Conservation (phyloP, 2,888 invertebrate genomes). For the Drosophila mimetica region DNA sequence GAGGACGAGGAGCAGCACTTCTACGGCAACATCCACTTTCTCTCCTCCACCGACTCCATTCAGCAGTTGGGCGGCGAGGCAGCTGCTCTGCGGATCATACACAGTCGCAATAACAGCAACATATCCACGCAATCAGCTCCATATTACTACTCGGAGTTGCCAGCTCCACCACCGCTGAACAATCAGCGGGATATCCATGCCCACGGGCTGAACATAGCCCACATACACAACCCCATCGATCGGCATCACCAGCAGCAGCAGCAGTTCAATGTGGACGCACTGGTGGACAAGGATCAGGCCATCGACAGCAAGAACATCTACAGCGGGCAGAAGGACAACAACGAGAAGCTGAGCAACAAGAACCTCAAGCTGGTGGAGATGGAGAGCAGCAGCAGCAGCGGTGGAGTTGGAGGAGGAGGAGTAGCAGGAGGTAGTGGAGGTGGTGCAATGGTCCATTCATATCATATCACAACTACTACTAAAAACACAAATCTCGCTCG, state of each 20-base stretch:
- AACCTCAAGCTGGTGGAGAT: conserved; percentile 56
- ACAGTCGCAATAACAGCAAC: conserved; percentile 87
- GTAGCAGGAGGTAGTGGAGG: not conserved
- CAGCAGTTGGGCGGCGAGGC: conserved; percentile 76
- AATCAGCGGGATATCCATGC: conserved; percentile 89
- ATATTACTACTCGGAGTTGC: conserved; percentile 92
- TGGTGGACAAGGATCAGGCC: conserved; percentile 87
- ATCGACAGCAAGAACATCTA: conserved; percentile 84
- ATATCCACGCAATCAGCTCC: conserved; percentile 90
- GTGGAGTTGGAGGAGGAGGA: too few relatives aligned
- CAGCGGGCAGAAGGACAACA: conserved; percentile 77
- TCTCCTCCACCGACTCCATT: conserved; percentile 83
- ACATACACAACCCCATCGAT: conserved; percentile 86
- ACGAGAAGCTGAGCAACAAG: conserved; percentile 82
- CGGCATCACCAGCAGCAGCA: conserved; percentile 49
- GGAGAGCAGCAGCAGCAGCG: conserved; percentile 36
- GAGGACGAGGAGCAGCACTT: conserved; percentile 81
- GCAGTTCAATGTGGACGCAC: conserved; percentile 86
- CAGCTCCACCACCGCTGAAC: conserved; percentile 86
- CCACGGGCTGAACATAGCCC: conserved; percentile 78
- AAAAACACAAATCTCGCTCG: conserved; percentile 75
- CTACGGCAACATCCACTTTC: conserved; percentile 84
- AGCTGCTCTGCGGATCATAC: conserved; percentile 84
- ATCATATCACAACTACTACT: conserved; percentile 61
- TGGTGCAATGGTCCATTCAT: conserved; percentile 63